phyloP scores from a whole-genome alignment of 2,113 vertebrate genomes.

The Forbesichthys agassizii region DNA sequence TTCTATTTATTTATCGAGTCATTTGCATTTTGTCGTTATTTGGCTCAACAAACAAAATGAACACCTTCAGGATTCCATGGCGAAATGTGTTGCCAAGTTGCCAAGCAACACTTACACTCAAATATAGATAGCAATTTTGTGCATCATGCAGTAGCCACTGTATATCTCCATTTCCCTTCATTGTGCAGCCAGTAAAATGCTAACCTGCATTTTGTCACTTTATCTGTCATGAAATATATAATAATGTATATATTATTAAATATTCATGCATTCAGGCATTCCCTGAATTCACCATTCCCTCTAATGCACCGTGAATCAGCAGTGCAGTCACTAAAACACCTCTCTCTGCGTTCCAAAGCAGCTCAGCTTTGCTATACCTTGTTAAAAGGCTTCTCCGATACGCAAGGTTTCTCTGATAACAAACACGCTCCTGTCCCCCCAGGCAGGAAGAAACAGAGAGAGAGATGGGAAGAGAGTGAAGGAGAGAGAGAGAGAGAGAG shows the following conservation, averaged over 20 bases:
- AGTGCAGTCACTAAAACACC: slow-evolving; percentile 30
- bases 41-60: too few relatives aligned
- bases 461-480: neutral
- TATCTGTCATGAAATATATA: too few relatives aligned
- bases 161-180: too few relatives aligned
- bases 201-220: too few relatives aligned
- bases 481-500: neutral
- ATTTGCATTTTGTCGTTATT: too few relatives aligned
- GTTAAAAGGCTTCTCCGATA: slow-evolving; percentile 53
- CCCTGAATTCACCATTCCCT: slow-evolving; percentile 17
- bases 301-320: slow-evolving; percentile 47
- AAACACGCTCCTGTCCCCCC: slow-evolving; percentile 48
- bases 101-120: too few relatives aligned
- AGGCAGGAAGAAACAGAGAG: slow-evolving; percentile 31
- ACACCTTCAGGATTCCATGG: too few relatives aligned
- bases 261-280: neutral
- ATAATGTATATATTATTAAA: neutral
- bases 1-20: too few relatives aligned
- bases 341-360: slow-evolving; percentile 39
- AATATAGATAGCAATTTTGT: too few relatives aligned
- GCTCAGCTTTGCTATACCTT: slow-evolving; percentile 45
- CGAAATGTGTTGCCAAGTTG: too few relatives aligned
- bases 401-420: slow-evolving; percentile 55
- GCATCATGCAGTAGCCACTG: too few relatives aligned
- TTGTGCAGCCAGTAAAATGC: too few relatives aligned